A percentile compares a stretch with the other conserved stretches of the same genome.
Evolutionary conservation across 2,888 invertebrate species (phyloP).

Genomic region (Andrena haemorrhoa): DNA sequence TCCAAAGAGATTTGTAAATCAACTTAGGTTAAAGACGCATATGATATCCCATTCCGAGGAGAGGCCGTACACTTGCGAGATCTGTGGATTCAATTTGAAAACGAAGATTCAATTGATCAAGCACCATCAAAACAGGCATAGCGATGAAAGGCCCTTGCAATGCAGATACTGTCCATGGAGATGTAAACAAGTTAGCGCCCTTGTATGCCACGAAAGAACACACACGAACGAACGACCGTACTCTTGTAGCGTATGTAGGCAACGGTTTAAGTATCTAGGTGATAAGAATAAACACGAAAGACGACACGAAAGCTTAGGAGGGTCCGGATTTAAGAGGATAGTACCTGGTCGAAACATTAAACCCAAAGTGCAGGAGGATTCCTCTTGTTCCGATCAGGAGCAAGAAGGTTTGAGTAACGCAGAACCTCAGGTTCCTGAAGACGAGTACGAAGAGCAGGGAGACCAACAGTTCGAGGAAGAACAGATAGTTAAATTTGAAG

Average conservation of each 20-base stretch:
- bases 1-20: constrained; percentile 83
- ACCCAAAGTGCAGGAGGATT: constrained; percentile 67
- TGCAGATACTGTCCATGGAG: constrained; percentile 82
- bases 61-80: constrained; percentile 81
- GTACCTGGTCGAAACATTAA: constrained; percentile 80
- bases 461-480: constrained; percentile 62
- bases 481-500: constrained; percentile 68
- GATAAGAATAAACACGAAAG: constrained; percentile 84
- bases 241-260: constrained; percentile 82
- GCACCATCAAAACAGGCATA: constrained; percentile 83
- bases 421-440: constrained; percentile 58
- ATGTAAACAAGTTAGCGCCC: constrained; percentile 83
- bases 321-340: constrained; percentile 83
- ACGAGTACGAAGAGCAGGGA: constrained; percentile 66
- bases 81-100: constrained; percentile 82
- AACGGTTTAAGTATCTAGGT: constrained; percentile 83
- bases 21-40: constrained; percentile 82
- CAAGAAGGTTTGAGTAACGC: constrained; percentile 55
- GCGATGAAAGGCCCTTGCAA: constrained; percentile 82
- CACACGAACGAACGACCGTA: constrained; percentile 84
- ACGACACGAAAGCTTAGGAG: constrained; percentile 82
- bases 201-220: constrained; percentile 84
- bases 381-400: constrained; percentile 78
- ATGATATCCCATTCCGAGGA: constrained; percentile 84
- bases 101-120: constrained; percentile 83